phyloP scores from a whole-genome alignment of 2,113 vertebrate species.

The Genyomyrus donnyi region DNA sequence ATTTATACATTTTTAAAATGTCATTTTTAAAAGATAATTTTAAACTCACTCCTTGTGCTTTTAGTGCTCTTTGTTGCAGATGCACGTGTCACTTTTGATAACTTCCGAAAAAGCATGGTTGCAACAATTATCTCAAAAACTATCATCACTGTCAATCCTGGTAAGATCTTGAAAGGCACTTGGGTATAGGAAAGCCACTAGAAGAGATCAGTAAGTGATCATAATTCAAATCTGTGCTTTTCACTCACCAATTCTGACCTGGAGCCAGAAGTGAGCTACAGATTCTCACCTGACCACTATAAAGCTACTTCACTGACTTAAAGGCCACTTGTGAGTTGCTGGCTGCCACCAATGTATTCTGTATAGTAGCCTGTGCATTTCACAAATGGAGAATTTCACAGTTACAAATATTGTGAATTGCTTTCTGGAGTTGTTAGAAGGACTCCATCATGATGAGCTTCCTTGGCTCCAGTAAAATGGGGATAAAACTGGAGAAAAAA shows the following conservation, averaged over 20 bases:
- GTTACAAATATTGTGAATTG: background rate
- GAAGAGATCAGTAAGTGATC: background rate
- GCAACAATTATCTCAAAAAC: slow-evolving; percentile 86
- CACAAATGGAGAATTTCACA: background rate
- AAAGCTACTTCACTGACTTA: background rate
- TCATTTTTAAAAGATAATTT: slow-evolving; percentile 33
- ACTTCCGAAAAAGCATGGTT: slow-evolving; percentile 81
- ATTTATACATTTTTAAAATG: slow-evolving; percentile 21
- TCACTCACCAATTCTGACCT: background rate
- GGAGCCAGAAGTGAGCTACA: background rate
- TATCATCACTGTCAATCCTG: slow-evolving; percentile 88
- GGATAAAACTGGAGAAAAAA: background rate
- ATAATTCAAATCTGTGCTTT: background rate
- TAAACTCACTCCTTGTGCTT: slow-evolving; percentile 5
- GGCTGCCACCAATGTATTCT: background rate
- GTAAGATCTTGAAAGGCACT: slow-evolving; percentile 54
- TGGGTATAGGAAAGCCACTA: background rate
- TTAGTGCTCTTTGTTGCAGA: slow-evolving; percentile 92
- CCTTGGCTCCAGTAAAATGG: background rate
- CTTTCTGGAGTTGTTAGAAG: background rate
- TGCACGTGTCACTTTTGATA: slow-evolving; percentile 84
- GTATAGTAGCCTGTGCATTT: background rate
- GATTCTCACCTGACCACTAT: background rate
- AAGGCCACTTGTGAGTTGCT: background rate
- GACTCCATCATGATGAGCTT: background rate